Evolutionary conservation across 2,797 vertebrate genomes (phyloP).

Genomic region (Notolepis coatsorum): DNA sequence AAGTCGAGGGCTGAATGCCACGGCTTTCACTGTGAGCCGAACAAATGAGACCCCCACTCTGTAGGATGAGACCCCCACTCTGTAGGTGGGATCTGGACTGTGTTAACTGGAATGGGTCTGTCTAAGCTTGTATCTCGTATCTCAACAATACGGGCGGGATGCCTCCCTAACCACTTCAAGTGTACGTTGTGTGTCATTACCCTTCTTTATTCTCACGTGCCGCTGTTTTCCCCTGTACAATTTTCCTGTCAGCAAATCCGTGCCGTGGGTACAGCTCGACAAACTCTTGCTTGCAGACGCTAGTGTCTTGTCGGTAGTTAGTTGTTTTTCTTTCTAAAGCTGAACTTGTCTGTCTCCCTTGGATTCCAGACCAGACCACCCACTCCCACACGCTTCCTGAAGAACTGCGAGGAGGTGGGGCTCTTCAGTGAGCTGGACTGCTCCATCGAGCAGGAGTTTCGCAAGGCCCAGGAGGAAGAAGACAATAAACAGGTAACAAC

Average conservation of each 20-base stretch:
- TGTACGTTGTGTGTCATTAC: neutral
- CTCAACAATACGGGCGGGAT: slow-evolving; percentile 19
- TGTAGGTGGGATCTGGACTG: slow-evolving; percentile 68
- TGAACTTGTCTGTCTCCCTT: slow-evolving; percentile 12
- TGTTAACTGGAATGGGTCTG: slow-evolving; percentile 61
- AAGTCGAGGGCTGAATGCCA: slow-evolving; percentile 68
- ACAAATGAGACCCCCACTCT: slow-evolving; percentile 73
- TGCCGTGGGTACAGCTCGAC: neutral
- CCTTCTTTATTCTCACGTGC: neutral
- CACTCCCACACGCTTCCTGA: slow-evolving; percentile 97
- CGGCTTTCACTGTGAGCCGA: slow-evolving; percentile 52
- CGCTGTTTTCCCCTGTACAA: neutral
- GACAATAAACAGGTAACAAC: slow-evolving; percentile 98
- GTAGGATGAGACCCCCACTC: slow-evolving; percentile 70
- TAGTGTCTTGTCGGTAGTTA: too few relatives aligned
- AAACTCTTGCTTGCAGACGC: too few relatives aligned
- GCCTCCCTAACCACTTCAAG: too few relatives aligned
- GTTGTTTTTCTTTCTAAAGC: neutral
- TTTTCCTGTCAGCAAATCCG: neutral
- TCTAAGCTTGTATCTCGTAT: slow-evolving; percentile 48
- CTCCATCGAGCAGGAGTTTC: slow-evolving; percentile 97
- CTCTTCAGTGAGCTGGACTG: slow-evolving; percentile 97
- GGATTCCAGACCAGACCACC: slow-evolving; percentile 94
- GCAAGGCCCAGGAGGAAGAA: slow-evolving; percentile 97
- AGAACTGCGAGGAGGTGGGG: slow-evolving; percentile 99